These are phyloP conservation scores for Trachelus tabidus DNA, from an alignment of 2,888 invertebrate species.

Conservation along the genomic window DNA sequence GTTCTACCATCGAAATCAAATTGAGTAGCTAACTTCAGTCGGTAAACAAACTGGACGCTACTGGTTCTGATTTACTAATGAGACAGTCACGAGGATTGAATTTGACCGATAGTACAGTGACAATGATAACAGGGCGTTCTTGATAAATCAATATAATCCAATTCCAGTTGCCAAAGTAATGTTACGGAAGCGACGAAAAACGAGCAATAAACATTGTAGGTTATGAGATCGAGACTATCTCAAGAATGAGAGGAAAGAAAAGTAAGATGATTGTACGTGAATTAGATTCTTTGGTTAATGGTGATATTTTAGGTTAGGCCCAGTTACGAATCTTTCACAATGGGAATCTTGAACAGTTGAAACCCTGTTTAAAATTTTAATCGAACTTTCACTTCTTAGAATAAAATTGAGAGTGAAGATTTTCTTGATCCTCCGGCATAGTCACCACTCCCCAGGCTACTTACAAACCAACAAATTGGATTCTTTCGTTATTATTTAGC, in stretches of 20 bases:
- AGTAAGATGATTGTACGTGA: too few relatives aligned
- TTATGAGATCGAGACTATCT: too few relatives aligned
- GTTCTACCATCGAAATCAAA: neutral
- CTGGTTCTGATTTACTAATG: neutral
- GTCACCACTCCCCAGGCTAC: neutral
- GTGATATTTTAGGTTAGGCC: too few relatives aligned
- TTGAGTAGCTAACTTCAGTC: neutral
- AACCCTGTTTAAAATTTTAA: slow-evolving; percentile 35
- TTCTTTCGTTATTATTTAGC: slow-evolving; percentile 29
- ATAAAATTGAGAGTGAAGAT: slow-evolving; percentile 37
- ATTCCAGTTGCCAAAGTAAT: neutral
- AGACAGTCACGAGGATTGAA: neutral
- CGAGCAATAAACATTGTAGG: neutral
- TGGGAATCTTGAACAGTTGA: too few relatives aligned
- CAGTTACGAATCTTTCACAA: too few relatives aligned
- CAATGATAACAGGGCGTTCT: neutral
- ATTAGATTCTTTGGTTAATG: too few relatives aligned
- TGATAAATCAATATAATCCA: neutral
- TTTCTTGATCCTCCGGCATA: slow-evolving; percentile 11
- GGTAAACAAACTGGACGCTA: neutral
- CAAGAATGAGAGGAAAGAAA: too few relatives aligned
- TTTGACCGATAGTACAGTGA: neutral
- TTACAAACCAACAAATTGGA: slow-evolving; percentile 6
- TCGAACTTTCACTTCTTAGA: slow-evolving; percentile 34
- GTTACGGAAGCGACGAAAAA: neutral